Percentiles rank a stretch among this genome's conserved stretches.
These are phyloP conservation scores for Orycteropus afer DNA, from an alignment of 2,113 vertebrate species.

Conservation along the genomic window DNA sequence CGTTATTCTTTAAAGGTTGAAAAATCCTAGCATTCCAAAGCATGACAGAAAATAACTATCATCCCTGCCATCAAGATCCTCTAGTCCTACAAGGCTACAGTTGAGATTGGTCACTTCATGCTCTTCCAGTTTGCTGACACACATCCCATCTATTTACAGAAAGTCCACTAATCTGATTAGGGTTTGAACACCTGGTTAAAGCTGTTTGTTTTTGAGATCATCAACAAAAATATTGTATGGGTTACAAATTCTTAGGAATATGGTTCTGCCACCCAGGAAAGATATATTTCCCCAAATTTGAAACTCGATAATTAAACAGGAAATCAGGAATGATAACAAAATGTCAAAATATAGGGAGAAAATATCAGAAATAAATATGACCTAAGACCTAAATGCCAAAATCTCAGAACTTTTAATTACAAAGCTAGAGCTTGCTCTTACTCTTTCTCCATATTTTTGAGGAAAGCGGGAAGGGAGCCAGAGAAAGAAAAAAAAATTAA, in stretches of 20 bases:
- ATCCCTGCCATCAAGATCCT: background rate
- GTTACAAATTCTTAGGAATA: constrained; percentile 20
- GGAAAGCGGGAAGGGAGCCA: background rate
- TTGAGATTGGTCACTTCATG: background rate
- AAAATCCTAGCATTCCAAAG: constrained; percentile 29
- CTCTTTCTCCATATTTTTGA: background rate
- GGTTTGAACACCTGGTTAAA: constrained; percentile 64
- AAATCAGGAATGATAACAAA: constrained; percentile 53
- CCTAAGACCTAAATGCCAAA: background rate
- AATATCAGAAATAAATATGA: constrained; percentile 17
- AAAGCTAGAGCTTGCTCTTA: background rate
- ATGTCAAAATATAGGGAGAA: background rate
- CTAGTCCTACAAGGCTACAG: background rate
- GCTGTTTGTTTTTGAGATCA: constrained; percentile 45
- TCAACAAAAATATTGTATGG: constrained; percentile 41
- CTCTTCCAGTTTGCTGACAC: constrained; percentile 19
- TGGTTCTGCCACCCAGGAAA: background rate
- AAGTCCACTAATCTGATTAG: constrained; percentile 71
- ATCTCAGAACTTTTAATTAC: background rate
- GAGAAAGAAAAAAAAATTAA: constrained; percentile 9
- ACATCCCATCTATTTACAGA: constrained; percentile 60
- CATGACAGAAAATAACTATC: background rate
- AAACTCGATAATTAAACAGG: constrained; percentile 60
- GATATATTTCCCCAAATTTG: background rate
- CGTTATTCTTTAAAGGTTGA: background rate